A percentile compares a stretch with the other conserved stretches of the same genome.
phyloP scores from a whole-genome alignment of 2,797 vertebrate genomes.

The Ceyx erithaca region DNA sequence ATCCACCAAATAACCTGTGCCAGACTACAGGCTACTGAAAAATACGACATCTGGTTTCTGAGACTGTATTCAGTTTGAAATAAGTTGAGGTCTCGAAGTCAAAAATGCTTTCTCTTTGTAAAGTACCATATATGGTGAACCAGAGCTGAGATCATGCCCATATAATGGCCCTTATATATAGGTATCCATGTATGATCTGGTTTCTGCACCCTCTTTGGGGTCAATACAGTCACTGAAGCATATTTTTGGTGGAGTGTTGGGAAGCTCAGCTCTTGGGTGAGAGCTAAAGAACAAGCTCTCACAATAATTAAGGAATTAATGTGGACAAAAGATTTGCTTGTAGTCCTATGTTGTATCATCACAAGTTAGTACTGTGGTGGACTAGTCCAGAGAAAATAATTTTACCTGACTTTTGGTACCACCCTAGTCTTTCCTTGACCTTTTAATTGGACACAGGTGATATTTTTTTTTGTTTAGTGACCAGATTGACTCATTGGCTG shows the following conservation, averaged over 20 bases:
- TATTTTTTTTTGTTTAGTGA: neutral
- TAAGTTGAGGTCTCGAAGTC: neutral
- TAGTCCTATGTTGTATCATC: neutral
- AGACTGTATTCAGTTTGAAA: neutral
- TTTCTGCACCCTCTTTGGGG: neutral
- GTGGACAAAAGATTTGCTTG: neutral
- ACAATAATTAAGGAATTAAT: neutral
- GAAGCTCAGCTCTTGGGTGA: neutral
- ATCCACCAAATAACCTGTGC: neutral
- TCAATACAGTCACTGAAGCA: neutral
- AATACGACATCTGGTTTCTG: neutral
- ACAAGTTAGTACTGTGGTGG: neutral
- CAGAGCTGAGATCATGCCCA: neutral
- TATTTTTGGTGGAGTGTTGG: neutral
- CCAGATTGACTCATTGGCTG: neutral
- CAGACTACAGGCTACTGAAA: neutral
- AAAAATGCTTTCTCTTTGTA: neutral
- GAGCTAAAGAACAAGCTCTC: neutral
- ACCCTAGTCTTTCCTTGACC: rapidly evolving
- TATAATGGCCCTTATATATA: neutral
- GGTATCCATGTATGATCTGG: neutral
- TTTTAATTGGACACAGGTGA: neutral
- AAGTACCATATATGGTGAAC: neutral
- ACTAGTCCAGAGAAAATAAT: neutral
- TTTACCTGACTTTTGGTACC: neutral